phyloP scores from a whole-genome alignment of 1,140 invertebrate species.

The Condylostylus longicornis region DNA sequence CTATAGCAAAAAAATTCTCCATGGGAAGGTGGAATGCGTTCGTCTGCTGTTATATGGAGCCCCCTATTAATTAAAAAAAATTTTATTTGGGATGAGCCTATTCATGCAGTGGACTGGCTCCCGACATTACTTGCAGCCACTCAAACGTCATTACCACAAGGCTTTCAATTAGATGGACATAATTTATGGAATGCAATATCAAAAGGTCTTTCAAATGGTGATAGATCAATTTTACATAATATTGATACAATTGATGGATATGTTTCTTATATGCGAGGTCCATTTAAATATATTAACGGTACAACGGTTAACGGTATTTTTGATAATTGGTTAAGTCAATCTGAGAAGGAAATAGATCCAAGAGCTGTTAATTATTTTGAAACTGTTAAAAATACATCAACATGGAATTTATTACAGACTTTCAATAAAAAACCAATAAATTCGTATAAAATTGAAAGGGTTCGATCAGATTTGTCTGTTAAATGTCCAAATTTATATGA shows the following conservation, averaged over 20 bases:
- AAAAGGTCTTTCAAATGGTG: too few species aligned
- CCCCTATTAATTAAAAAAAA: slow-evolving; percentile 39
- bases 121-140: slow-evolving; percentile 58
- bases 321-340: slow-evolving; percentile 34
- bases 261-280: slow-evolving; percentile 43
- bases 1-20: slow-evolving; percentile 55
- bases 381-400: slow-evolving; percentile 33
- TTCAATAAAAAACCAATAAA: not conserved
- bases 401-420: slow-evolving; percentile 12
- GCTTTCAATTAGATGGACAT: slow-evolving; percentile 48
- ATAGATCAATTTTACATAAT: slow-evolving; percentile 52
- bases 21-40: slow-evolving; percentile 75
- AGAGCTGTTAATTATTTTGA: slow-evolving; percentile 31
- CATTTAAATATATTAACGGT: slow-evolving; percentile 63
- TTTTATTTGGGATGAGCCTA: slow-evolving; percentile 55
- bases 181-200: slow-evolving; percentile 60
- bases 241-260: slow-evolving; percentile 52
- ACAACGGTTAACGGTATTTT: slow-evolving; percentile 31
- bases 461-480: too few species aligned
- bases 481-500: too few species aligned
- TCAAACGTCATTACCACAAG: slow-evolving; percentile 28
- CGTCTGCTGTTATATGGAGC: slow-evolving; percentile 65
- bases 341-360: slow-evolving; percentile 17
- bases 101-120: slow-evolving; percentile 74
- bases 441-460: too few species aligned